Conservation (phyloP, 2,888 invertebrate species). For the Aplocera efformata region DNA sequence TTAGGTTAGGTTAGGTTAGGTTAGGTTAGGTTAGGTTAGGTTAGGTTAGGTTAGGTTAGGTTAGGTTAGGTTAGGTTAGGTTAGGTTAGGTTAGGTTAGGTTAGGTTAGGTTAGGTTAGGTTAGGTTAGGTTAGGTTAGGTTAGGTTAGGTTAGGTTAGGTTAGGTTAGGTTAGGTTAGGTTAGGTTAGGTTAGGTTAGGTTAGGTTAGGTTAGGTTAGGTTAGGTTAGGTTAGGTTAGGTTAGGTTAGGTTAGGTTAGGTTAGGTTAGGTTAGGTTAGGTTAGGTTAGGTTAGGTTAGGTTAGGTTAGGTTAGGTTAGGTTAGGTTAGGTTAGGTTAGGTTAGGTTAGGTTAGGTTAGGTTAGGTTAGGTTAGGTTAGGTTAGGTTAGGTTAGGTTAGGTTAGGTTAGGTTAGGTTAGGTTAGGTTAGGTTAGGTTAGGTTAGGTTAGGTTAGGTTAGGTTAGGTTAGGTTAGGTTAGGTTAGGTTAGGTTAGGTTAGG, state of each 20-base stretch:
- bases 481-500: slow-evolving; percentile 22
- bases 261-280: slow-evolving; percentile 22
- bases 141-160: slow-evolving; percentile 19
- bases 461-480: slow-evolving; percentile 24
- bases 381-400: slow-evolving; percentile 15
- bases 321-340: slow-evolving; percentile 24
- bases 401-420: slow-evolving; percentile 13
- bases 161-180: slow-evolving; percentile 16
- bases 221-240: slow-evolving; percentile 14
- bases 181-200: slow-evolving; percentile 18
- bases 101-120: slow-evolving; percentile 18
- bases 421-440: slow-evolving; percentile 9
- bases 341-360: slow-evolving; percentile 32
- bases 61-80: slow-evolving; percentile 23
- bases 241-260: slow-evolving; percentile 17
- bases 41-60: slow-evolving; percentile 22
- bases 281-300: slow-evolving; percentile 17
- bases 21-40: slow-evolving; percentile 21
- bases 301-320: slow-evolving; percentile 18
- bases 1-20: slow-evolving; percentile 12
- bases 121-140: slow-evolving; percentile 17
- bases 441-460: slow-evolving; percentile 19
- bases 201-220: slow-evolving; percentile 16
- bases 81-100: slow-evolving; percentile 22
- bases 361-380: slow-evolving; percentile 23